Conservation (phyloP, 1,140 invertebrate species). For the Teleopsis dalmanni region DNA sequence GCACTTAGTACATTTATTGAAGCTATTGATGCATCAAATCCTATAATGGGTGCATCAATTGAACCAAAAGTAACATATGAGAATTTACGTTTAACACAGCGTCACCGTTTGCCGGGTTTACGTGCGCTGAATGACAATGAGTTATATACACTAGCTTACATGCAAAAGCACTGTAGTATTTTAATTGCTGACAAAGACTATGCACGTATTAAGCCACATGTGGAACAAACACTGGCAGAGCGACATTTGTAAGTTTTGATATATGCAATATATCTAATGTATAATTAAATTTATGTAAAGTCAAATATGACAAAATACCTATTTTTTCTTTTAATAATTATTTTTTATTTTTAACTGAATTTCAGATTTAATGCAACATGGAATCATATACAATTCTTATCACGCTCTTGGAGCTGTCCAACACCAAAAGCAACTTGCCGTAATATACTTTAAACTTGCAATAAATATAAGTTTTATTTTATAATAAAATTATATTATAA, state of each 20-base stretch:
- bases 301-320: too few species aligned
- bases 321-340: neutral
- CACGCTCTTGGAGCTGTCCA: slow-evolving; percentile 32
- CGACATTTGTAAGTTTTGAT: slow-evolving; percentile 26
- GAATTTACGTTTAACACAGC: slow-evolving; percentile 25
- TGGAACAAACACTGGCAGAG: slow-evolving; percentile 35
- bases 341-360: slow-evolving; percentile 6
- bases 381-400: slow-evolving; percentile 41
- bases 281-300: too few species aligned
- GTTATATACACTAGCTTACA: slow-evolving; percentile 35
- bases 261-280: neutral
- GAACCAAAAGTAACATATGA: slow-evolving; percentile 34
- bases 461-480: neutral
- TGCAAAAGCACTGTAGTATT: slow-evolving; percentile 41
- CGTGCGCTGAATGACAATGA: slow-evolving; percentile 39
- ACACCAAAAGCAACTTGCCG: slow-evolving; percentile 28
- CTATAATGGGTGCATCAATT: slow-evolving; percentile 32
- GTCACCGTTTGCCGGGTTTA: slow-evolving; percentile 28
- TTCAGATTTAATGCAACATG: slow-evolving; percentile 39
- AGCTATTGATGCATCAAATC: slow-evolving; percentile 30
- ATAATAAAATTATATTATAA: neutral
- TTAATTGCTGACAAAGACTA: slow-evolving; percentile 39
- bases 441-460: slow-evolving; percentile 26
- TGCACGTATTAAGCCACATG: slow-evolving; percentile 37
- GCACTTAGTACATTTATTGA: slow-evolving; percentile 29